Evolutionary conservation across 1,140 invertebrate species (phyloP).

Genomic region (Cyclina sinensis): DNA sequence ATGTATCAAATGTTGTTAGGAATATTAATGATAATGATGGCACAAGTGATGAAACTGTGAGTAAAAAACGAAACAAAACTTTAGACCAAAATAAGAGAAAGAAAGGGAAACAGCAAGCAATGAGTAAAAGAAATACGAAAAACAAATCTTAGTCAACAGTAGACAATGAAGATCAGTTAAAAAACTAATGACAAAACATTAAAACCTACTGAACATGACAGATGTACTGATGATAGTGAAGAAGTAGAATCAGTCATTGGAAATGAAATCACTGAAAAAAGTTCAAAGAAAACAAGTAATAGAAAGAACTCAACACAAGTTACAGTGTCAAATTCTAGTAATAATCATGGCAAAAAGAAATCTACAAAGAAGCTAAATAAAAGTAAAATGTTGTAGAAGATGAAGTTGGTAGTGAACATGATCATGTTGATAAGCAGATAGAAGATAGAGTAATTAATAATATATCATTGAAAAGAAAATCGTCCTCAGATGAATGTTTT

Average conservation of each 20-base stretch:
- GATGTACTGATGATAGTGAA: not conserved
- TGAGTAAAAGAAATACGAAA: not conserved
- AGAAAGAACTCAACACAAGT: not conserved
- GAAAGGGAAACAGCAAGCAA: not conserved
- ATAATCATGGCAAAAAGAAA: not conserved
- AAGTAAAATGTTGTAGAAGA: not conserved
- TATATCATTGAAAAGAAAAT: slow-evolving; percentile 28
- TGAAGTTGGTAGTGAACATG: not conserved
- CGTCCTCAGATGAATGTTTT: slow-evolving; percentile 19
- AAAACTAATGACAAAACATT: not conserved
- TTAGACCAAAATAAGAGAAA: not conserved
- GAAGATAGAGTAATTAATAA: no score
- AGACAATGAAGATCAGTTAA: not conserved
- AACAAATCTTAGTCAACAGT: not conserved
- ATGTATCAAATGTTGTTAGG: not conserved
- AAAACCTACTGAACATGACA: not conserved
- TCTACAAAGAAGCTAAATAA: not conserved
- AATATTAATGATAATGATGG: not conserved
- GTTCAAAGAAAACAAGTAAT: not conserved
- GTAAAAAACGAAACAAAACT: not conserved
- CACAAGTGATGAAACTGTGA: not conserved
- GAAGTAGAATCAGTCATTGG: not conserved
- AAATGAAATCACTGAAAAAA: not conserved
- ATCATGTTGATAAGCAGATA: no score
- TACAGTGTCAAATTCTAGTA: not conserved